A percentile compares a stretch with the other conserved stretches of the same genome.
These are phyloP conservation scores for Branchipolynoe longqiensis DNA, from an alignment of 2,888 invertebrate genomes.

Conservation along the genomic window DNA sequence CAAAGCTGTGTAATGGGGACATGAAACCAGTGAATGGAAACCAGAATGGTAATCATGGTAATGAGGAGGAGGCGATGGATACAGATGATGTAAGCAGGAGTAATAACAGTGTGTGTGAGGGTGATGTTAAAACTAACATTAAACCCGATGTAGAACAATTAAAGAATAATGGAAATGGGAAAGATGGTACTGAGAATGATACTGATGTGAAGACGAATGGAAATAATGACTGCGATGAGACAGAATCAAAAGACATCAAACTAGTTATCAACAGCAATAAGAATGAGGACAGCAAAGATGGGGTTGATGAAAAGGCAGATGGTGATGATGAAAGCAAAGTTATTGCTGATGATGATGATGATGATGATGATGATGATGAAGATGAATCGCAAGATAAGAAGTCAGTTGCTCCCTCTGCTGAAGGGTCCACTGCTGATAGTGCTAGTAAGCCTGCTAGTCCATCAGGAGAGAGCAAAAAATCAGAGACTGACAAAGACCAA, in stretches of 20 bases:
- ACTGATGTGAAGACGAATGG: background rate
- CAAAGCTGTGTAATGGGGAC: slow-evolving; percentile 50
- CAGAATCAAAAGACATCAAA: background rate
- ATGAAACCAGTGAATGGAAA: slow-evolving; percentile 5
- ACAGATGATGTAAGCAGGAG: background rate
- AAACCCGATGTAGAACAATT: background rate
- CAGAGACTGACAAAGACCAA: background rate
- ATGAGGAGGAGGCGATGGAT: background rate
- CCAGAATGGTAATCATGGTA: background rate
- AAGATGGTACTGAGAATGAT: background rate
- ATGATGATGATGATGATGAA: background rate
- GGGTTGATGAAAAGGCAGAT: background rate
- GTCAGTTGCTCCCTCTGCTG: background rate
- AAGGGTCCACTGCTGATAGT: background rate
- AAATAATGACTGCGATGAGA: background rate
- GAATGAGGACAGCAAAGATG: background rate
- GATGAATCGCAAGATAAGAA: slow-evolving; percentile 33
- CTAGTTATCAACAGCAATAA: background rate
- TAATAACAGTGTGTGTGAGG: background rate
- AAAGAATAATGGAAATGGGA: slow-evolving; percentile 15
- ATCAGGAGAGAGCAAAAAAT: background rate
- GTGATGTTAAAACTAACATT: background rate
- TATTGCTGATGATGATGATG: slow-evolving; percentile 30
- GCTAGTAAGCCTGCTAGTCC: slow-evolving; percentile 14
- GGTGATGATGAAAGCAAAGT: slow-evolving; percentile 15